These are phyloP conservation scores for Pogonophryne albipinna DNA, from an alignment of 2,797 vertebrate genomes.

Conservation along the genomic window DNA sequence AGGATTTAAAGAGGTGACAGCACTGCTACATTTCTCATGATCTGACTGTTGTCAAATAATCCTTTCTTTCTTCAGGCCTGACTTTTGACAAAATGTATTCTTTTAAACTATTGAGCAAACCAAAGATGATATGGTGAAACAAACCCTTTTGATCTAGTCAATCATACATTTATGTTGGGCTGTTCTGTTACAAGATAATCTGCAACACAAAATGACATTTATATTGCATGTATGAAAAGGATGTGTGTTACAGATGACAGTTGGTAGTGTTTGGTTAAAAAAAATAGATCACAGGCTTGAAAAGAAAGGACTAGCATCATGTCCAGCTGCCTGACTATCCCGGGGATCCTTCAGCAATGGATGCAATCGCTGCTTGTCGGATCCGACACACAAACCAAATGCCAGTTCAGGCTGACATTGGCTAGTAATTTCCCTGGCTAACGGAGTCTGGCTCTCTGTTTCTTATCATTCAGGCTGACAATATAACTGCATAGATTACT, in stretches of 20 bases:
- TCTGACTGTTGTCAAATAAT: slow-evolving; percentile 2
- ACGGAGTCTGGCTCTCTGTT: slow-evolving; percentile 42
- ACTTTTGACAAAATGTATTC: too few species aligned
- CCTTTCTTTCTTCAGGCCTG: background rate
- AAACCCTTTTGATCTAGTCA: slow-evolving; percentile 12
- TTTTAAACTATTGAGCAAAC: too few species aligned
- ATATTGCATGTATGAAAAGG: slow-evolving; percentile 21
- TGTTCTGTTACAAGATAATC: slow-evolving; percentile 8
- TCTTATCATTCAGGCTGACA: slow-evolving; percentile 45
- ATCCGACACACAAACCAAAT: slow-evolving; percentile 60
- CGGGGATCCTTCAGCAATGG: slow-evolving; percentile 35
- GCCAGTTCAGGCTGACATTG: slow-evolving; percentile 61
- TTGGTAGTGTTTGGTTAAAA: background rate
- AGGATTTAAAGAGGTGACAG: slow-evolving; percentile 1
- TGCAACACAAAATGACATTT: slow-evolving; percentile 22
- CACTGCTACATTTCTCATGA: slow-evolving; percentile 3
- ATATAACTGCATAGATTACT: slow-evolving; percentile 51
- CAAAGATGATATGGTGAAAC: too few species aligned
- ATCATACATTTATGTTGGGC: slow-evolving; percentile 10
- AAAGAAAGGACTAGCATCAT: slow-evolving; percentile 40
- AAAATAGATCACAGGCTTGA: slow-evolving; percentile 24
- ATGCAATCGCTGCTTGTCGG: slow-evolving; percentile 57
- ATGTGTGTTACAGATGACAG: slow-evolving; percentile 29
- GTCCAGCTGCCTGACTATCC: slow-evolving; percentile 41
- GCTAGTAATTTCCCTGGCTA: slow-evolving; percentile 61